These are phyloP conservation scores for Cuculus canorus DNA, from an alignment of 2,797 vertebrate species.

Conservation along the genomic window DNA sequence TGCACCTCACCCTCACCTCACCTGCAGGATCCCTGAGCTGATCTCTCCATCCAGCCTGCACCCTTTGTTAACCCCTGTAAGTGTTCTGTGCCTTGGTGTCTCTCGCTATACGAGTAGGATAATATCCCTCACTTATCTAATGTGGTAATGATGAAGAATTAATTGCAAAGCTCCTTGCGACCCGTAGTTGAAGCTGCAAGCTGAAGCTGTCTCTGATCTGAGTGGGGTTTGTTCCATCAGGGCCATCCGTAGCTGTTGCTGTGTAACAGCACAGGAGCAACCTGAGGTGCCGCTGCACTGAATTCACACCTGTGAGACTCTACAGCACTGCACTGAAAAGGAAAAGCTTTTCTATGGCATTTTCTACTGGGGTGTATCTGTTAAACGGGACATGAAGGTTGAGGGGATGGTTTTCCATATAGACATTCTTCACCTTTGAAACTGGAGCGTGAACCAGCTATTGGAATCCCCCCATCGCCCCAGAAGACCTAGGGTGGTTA, in stretches of 20 bases:
- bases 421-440: fast-evolving
- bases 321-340: not conserved
- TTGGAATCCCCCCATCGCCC: not conserved
- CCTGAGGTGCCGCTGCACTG: not conserved
- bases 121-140: not conserved
- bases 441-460: fast-evolving
- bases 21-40: not conserved
- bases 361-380: not conserved
- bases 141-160: not conserved
- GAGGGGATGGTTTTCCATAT: not conserved
- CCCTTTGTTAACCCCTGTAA: not conserved
- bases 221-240: not conserved
- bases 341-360: not conserved
- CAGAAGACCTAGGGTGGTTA: not conserved
- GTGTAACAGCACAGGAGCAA: not conserved
- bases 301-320: not conserved
- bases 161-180: not conserved
- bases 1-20: not conserved
- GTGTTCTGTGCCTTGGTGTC: not conserved
- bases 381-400: not conserved
- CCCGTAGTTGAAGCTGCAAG: not conserved
- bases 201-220: not conserved
- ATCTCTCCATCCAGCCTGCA: not conserved
- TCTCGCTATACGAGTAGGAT: not conserved
- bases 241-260: not conserved